Evolutionary conservation across 64 coral and sea anemone genomes (phyloP).

Genomic region (Anthopleura sola): DNA sequence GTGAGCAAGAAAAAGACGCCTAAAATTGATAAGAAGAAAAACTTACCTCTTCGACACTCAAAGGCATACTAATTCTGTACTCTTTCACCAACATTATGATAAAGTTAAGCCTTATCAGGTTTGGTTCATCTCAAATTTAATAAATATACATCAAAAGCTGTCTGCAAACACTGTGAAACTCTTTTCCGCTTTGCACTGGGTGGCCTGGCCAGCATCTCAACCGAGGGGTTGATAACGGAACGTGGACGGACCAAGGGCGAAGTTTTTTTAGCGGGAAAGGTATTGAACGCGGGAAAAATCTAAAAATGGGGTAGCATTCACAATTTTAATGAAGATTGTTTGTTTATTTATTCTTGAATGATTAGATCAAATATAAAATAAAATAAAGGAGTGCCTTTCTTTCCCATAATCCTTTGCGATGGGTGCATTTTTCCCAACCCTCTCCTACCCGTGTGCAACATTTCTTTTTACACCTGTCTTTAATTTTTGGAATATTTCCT

Average conservation of each 20-base stretch:
- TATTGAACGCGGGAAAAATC: background rate
- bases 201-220: background rate
- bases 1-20: background rate
- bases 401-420: no score
- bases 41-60: slow-evolving; percentile 89
- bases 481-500: no score
- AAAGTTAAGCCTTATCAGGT: background rate
- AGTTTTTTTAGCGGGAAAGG: background rate
- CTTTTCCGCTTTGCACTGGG: background rate
- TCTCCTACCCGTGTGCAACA: no score
- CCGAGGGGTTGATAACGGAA: background rate
- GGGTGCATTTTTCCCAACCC: no score
- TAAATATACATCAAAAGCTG: background rate
- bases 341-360: no score
- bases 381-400: no score
- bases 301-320: no score
- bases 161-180: background rate
- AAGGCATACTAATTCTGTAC: slow-evolving; percentile 97
- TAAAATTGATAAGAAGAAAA: background rate
- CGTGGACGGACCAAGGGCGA: background rate
- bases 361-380: no score
- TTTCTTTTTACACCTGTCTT: no score
- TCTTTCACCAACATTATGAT: slow-evolving; percentile 77
- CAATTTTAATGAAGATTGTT: no score
- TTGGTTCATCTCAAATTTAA: background rate